These are phyloP conservation scores for Neogale vison DNA, from an alignment of 2,113 vertebrate species.

Conservation along the genomic window DNA sequence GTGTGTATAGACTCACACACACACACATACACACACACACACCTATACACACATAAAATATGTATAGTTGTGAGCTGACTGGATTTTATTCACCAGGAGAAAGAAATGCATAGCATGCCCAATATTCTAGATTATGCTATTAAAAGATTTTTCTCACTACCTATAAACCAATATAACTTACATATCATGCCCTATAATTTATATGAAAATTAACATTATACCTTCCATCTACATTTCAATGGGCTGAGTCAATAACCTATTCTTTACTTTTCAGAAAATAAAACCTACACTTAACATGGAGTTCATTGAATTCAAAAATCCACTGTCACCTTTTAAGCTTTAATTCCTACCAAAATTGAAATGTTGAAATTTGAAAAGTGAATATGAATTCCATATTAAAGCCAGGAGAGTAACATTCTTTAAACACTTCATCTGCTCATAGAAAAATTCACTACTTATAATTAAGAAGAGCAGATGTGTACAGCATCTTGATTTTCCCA, in stretches of 20 bases:
- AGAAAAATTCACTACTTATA: not conserved
- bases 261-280: conserved; percentile 57
- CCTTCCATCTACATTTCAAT: conserved; percentile 59
- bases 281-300: not conserved
- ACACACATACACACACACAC: not conserved
- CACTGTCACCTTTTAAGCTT: not conserved
- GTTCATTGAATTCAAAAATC: conserved; percentile 39
- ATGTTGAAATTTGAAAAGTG: not conserved
- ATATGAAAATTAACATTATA: conserved; percentile 63
- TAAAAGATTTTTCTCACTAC: conserved; percentile 66
- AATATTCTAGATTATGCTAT: conserved; percentile 43
- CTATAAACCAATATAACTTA: conserved; percentile 67
- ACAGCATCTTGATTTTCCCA: not conserved
- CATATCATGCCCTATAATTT: conserved; percentile 46
- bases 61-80: not conserved
- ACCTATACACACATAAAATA: not conserved
- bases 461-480: not conserved
- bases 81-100: not conserved
- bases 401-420: not conserved
- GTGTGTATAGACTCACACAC: not conserved
- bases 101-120: conserved; percentile 9
- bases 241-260: not conserved
- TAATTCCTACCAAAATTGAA: conserved; percentile 33
- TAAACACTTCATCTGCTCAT: not conserved
- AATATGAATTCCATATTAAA: not conserved